Evolutionary conservation across 2,113 vertebrate species (phyloP), one percentile per base, ranked within the genome.

Genomic region (Prochilodus magdalenae): DNA sequence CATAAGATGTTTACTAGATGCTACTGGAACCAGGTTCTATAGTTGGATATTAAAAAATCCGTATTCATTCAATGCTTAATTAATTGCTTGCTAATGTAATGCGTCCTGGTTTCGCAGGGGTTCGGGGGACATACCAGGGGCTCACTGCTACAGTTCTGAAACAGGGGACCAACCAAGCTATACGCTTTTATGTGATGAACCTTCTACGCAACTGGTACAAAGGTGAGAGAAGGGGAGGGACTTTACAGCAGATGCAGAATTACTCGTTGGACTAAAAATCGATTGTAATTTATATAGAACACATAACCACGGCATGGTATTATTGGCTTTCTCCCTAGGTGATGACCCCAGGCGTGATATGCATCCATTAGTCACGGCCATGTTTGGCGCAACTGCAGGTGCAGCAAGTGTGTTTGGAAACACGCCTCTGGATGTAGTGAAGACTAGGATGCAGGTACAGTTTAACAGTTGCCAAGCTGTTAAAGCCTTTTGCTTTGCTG

Each of bases 341-440:
- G 94, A 95, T 11, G 93, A 95, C 77, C 91, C 91, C 5, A 75
- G 88, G 29, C 83, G 86, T 53, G 89, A 94, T 77, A 94, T 95
- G 89, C 93, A 94, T 81, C 94, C 94, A 0, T 85, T 96, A 1
- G 90, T 95, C 66, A 95, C 95, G 0, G 94, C 94, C 0, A 84
- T 90, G 73, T 96, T 96, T 51, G 93, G 94, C 60, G 94, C 94
- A 0, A 93, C 92, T 5, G 93, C 94, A 0, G 95, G 95, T 36
- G 94, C 95, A 0, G 94, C 93, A 18, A 96, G 95, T 20, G 95
- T 96, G 79, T 95, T 95, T 80, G 95, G 94, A 78, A 96, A 95
- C 49, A 95, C 94, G 0, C 95, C 94, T n/a, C 82, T 96, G 18
- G 95, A 96, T 81, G 94, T 94, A 29, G 92, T 96, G 30, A 95